Conservation (phyloP, 2,888 invertebrate species). For the Pyrocoelia pectoralis region DNA sequence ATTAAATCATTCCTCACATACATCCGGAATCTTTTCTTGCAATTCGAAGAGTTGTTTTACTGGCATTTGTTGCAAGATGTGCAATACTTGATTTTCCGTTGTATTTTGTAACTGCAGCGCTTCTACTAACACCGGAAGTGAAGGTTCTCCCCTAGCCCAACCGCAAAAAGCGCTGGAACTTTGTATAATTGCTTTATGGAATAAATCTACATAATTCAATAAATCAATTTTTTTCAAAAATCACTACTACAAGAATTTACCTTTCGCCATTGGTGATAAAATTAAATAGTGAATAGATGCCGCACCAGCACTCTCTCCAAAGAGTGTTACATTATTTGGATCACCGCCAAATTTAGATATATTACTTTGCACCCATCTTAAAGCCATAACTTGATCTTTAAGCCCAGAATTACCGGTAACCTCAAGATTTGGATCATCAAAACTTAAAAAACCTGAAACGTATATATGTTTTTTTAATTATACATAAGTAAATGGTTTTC, state of each 20-base stretch:
- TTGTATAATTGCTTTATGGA: slow-evolving; percentile 53
- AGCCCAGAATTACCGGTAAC: slow-evolving; percentile 61
- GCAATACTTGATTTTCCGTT: slow-evolving; percentile 48
- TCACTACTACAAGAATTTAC: slow-evolving; percentile 23
- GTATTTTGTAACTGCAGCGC: slow-evolving; percentile 44
- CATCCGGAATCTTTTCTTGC: slow-evolving; percentile 44
- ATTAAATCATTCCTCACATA: slow-evolving; percentile 21
- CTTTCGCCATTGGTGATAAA: slow-evolving; percentile 57
- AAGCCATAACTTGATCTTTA: slow-evolving; percentile 60
- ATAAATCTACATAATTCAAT: slow-evolving; percentile 45
- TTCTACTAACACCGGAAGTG: slow-evolving; percentile 53
- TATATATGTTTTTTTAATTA: no score
- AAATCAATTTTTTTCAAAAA: not conserved
- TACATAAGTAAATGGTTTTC: no score
- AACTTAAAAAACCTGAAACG: slow-evolving; percentile 55
- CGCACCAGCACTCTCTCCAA: slow-evolving; percentile 61
- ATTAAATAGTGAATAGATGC: slow-evolving; percentile 59
- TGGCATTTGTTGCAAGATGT: slow-evolving; percentile 44
- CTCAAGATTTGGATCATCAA: slow-evolving; percentile 55
- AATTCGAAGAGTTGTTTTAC: slow-evolving; percentile 43
- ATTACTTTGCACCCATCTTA: slow-evolving; percentile 60
- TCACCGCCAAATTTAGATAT: slow-evolving; percentile 60
- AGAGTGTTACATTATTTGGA: slow-evolving; percentile 58
- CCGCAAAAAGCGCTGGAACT: slow-evolving; percentile 50
- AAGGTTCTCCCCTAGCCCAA: slow-evolving; percentile 49